phyloP scores from a whole-genome alignment of 92 coral and sea anemone species.

The Desmophyllum pertusum region DNA sequence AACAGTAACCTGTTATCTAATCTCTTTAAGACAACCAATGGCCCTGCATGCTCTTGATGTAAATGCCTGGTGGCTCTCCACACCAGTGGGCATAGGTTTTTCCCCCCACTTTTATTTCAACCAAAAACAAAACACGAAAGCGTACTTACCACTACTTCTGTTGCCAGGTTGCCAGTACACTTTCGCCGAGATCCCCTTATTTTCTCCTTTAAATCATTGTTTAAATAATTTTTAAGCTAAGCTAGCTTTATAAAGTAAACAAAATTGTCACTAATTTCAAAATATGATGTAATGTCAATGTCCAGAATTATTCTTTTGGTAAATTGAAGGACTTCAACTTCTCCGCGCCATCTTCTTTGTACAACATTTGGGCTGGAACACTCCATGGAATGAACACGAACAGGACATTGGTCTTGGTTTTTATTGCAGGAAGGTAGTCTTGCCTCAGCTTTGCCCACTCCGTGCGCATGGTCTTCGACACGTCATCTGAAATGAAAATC shows the following conservation, averaged over 20 bases:
- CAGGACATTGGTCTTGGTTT: not conserved
- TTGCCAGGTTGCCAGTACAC: slow-evolving; percentile 3
- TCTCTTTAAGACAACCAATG: no score
- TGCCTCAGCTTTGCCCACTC: not conserved
- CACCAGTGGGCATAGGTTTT: no score
- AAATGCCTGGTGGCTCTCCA: no score
- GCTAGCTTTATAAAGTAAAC: not conserved
- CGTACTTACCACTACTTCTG: slow-evolving; percentile 1
- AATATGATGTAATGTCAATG: not conserved
- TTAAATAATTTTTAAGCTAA: not conserved
- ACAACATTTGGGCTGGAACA: not conserved
- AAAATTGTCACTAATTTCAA: not conserved
- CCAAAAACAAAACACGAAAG: no score
- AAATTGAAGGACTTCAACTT: not conserved
- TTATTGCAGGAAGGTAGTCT: not conserved
- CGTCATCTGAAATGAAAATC: not conserved
- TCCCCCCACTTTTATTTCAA: no score
- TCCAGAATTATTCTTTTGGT: not conserved
- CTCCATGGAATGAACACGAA: slow-evolving; percentile 2
- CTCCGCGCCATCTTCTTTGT: not conserved
- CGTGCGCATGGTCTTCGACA: not conserved
- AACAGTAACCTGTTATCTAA: no score
- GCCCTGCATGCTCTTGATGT: no score
- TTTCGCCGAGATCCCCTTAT: not conserved
- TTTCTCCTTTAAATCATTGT: not conserved